phyloP scores from a whole-genome alignment of 2,797 vertebrate genomes.

The Microctenopoma steveboyesi region DNA sequence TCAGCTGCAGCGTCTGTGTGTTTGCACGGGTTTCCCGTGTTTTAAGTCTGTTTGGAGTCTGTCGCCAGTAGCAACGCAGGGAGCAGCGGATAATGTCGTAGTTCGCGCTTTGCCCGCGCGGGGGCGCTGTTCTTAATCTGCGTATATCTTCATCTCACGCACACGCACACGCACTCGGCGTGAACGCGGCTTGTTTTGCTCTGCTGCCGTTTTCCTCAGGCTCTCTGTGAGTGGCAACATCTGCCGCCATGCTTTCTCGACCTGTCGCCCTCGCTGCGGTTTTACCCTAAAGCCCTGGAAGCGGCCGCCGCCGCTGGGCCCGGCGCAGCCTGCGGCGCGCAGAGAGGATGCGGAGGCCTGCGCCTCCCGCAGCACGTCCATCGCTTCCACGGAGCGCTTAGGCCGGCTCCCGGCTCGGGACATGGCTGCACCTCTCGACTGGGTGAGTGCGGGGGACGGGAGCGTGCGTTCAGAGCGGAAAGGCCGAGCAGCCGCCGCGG shows the following conservation, averaged over 20 bases:
- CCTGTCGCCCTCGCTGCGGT: accelerated
- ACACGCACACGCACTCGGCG: background rate
- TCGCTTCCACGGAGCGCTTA: slow-evolving; percentile 35
- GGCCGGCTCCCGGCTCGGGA: slow-evolving; percentile 32
- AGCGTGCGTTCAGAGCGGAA: slow-evolving; percentile 55
- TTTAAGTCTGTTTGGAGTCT: slow-evolving; percentile 64
- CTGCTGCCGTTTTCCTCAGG: background rate
- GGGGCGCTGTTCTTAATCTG: slow-evolving; percentile 26
- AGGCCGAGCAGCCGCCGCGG: slow-evolving; percentile 66
- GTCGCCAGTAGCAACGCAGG: slow-evolving; percentile 68
- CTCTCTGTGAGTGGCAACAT: background rate
- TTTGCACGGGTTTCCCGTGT: background rate
- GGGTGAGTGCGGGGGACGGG: slow-evolving; percentile 85
- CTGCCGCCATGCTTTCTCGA: no score
- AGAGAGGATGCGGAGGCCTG: slow-evolving; percentile 71
- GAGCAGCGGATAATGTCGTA: background rate
- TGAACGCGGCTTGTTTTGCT: background rate
- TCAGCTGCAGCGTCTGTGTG: background rate
- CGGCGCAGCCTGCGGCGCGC: slow-evolving; percentile 36
- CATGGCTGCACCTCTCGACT: slow-evolving; percentile 82
- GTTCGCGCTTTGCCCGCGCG: slow-evolving; percentile 26
- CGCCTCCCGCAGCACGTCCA: slow-evolving; percentile 32
- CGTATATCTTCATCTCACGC: no score
- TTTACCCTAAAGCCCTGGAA: background rate
- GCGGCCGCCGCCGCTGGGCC: slow-evolving; percentile 44